Conservation (phyloP, 2,797 vertebrate genomes). For the Pseudochirops corinnae region DNA sequence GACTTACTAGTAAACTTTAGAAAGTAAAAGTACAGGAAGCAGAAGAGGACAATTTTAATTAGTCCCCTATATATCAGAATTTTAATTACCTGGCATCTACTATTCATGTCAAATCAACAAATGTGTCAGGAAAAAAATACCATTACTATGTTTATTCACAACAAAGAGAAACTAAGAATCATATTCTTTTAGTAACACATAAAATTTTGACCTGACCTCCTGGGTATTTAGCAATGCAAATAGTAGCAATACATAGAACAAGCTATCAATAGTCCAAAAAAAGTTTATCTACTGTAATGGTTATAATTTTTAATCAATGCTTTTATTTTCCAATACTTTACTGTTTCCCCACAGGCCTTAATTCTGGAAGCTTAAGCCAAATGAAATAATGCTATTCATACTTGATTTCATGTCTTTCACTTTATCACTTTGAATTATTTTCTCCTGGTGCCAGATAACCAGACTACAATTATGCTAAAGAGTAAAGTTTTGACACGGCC, state of each 20-base stretch:
- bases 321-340: neutral
- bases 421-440: slow-evolving; percentile 1
- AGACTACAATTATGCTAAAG: neutral
- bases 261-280: neutral
- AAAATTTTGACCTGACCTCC: neutral
- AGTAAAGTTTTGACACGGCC: neutral
- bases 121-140: neutral
- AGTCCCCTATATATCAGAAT: neutral
- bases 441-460: neutral
- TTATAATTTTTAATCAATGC: neutral
- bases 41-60: neutral
- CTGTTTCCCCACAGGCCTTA: neutral
- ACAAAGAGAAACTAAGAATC: neutral
- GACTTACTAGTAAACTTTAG: neutral
- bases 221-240: neutral
- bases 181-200: neutral
- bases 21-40: slow-evolving; percentile 6
- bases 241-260: neutral
- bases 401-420: slow-evolving; percentile 2
- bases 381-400: neutral
- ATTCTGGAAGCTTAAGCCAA: neutral
- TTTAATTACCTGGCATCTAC: neutral
- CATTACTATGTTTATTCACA: neutral
- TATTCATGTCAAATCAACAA: neutral
- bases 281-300: neutral